These are phyloP conservation scores for Dynastes maya DNA, from an alignment of 2,888 invertebrate genomes.

Conservation along the genomic window DNA sequence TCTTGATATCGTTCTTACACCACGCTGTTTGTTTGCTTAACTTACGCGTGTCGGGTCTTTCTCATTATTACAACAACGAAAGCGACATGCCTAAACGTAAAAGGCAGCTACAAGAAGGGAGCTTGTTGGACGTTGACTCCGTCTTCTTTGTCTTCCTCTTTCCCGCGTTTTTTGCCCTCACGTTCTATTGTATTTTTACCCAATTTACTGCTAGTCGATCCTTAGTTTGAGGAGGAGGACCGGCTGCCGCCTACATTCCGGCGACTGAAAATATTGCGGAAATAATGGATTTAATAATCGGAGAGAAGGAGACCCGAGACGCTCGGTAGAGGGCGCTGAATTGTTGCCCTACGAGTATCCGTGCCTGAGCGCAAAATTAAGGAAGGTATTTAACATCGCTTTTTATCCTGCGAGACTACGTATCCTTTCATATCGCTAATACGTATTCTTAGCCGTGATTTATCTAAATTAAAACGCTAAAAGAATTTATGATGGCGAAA, in stretches of 20 bases:
- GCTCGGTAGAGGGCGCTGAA: not conserved
- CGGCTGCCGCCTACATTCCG: slow-evolving; percentile 13
- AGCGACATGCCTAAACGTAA: too few relatives aligned
- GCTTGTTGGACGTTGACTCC: slow-evolving; percentile 35
- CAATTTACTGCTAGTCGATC: slow-evolving; percentile 56
- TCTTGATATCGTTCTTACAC: slow-evolving; percentile 48
- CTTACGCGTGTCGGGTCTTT: slow-evolving; percentile 54
- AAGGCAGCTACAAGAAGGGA: too few relatives aligned
- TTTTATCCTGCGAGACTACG: not conserved
- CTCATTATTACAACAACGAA: not conserved
- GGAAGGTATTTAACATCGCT: slow-evolving; percentile 9
- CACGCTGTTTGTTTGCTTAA: slow-evolving; percentile 59
- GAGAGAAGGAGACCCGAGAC: not conserved
- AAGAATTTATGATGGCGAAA: too few relatives aligned
- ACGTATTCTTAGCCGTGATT: too few relatives aligned
- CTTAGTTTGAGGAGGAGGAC: not conserved
- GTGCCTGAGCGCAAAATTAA: not conserved
- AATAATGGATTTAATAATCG: slow-evolving; percentile 53
- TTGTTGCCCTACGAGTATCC: not conserved
- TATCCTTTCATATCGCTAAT: too few relatives aligned
- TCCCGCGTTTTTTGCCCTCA: not conserved
- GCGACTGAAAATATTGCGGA: slow-evolving; percentile 44
- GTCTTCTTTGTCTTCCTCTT: slow-evolving; percentile 53
- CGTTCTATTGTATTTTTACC: slow-evolving; percentile 51
- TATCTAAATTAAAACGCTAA: too few relatives aligned